phyloP scores from a whole-genome alignment of 2,797 vertebrate genomes.

The Pipistrellus nathusii region DNA sequence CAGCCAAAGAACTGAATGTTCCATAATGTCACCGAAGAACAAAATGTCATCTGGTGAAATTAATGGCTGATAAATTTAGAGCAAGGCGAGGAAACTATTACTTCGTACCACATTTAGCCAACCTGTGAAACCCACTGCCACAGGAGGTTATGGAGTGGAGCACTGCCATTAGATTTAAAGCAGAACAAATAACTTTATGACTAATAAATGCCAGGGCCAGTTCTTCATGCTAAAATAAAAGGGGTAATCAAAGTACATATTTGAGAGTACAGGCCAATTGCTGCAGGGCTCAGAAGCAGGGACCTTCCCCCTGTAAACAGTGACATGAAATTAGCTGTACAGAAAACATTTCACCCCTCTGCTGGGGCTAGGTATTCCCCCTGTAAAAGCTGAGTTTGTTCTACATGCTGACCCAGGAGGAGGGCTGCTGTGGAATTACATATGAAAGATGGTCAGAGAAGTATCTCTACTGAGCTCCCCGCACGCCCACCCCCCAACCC shows the following conservation, averaged over 20 bases:
- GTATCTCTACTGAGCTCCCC: background rate
- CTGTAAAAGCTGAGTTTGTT: background rate
- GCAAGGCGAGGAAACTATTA: conserved; percentile 64
- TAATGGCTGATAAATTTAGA: conserved; percentile 78
- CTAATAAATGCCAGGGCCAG: conserved; percentile 54
- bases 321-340: background rate
- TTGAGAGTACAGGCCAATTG: conserved; percentile 14
- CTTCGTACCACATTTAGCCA: conserved; percentile 66
- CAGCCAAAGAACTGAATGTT: conserved; percentile 71
- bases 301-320: background rate
- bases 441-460: background rate
- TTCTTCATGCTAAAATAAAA: conserved; percentile 60
- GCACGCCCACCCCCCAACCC: no score
- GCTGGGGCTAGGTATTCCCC: background rate
- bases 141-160: conserved; percentile 44
- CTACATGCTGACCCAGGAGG: background rate
- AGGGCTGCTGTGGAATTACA: background rate
- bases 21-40: conserved; percentile 69
- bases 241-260: conserved; percentile 17
- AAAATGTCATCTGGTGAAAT: conserved; percentile 74
- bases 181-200: conserved; percentile 51
- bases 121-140: conserved; percentile 63
- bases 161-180: conserved; percentile 11
- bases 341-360: background rate
- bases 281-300: conserved; percentile 10